Percentiles rank a stretch among this genome's conserved stretches.
phyloP scores from a whole-genome alignment of 2,797 vertebrate species.

The Potorous gilbertii region DNA sequence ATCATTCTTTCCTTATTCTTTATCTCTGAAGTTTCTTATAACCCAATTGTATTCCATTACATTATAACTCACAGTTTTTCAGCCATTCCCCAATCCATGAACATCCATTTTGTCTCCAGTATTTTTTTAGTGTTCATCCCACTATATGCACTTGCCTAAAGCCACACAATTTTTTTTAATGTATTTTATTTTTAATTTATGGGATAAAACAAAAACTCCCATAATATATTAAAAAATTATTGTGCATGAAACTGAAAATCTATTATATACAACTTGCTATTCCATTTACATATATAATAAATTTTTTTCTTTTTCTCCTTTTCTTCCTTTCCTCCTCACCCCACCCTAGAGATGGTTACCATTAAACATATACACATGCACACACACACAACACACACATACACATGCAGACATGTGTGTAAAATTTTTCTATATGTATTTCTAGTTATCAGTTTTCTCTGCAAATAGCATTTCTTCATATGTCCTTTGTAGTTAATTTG shows the following conservation, averaged over 20 bases:
- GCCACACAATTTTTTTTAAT: background rate
- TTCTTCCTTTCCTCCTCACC: background rate
- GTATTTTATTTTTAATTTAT: background rate
- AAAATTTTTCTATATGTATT: too few relatives aligned
- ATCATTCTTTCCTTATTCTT: background rate
- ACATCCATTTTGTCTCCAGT: background rate
- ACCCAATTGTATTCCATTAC: background rate
- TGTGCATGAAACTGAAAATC: too few relatives aligned
- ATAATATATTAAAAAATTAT: too few relatives aligned
- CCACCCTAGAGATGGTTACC: background rate
- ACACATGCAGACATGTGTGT: too few relatives aligned
- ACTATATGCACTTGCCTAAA: background rate
- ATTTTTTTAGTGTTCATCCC: background rate
- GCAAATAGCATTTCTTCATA: too few relatives aligned
- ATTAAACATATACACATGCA: too few relatives aligned
- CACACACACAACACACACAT: too few relatives aligned
- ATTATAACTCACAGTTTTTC: background rate
- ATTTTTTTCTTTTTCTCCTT: background rate
- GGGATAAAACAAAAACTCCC: background rate
- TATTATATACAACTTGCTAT: background rate
- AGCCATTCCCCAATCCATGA: background rate
- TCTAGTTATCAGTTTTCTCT: too few relatives aligned
- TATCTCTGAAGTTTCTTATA: background rate
- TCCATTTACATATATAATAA: background rate
- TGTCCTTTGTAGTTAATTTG: too few relatives aligned